Evolutionary conservation across 2,113 vertebrate species (phyloP).

Genomic region (Perca fluviatilis): DNA sequence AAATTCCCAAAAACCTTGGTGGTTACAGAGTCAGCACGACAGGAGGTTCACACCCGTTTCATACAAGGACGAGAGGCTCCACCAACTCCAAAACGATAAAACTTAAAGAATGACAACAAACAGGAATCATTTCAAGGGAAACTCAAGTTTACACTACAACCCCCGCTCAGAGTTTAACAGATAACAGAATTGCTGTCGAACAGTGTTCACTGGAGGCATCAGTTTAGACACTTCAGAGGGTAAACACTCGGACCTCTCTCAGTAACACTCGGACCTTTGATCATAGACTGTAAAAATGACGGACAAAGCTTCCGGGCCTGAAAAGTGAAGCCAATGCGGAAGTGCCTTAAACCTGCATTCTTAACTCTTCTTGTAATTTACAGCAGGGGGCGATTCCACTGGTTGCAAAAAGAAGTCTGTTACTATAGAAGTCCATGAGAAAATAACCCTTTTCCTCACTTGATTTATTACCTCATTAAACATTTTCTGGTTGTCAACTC

Average conservation of each 20-base stretch:
- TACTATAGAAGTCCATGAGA: no score
- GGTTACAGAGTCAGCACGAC: background rate
- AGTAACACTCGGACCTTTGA: no score
- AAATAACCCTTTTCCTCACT: no score
- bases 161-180: background rate
- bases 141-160: background rate
- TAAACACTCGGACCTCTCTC: no score
- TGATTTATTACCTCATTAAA: no score
- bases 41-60: background rate
- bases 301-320: no score
- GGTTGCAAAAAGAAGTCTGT: no score
- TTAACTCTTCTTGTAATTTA: no score
- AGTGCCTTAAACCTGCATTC: no score
- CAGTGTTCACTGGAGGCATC: background rate
- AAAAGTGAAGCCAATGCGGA: no score
- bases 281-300: no score
- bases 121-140: background rate
- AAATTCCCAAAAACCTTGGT: background rate
- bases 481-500: background rate
- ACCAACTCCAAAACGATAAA: background rate
- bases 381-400: no score
- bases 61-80: background rate
- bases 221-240: background rate
- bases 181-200: background rate
- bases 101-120: background rate